Base-by-base conservation (phyloP, 2,113 vertebrate genomes). In the Ciconia stormi region DNA sequence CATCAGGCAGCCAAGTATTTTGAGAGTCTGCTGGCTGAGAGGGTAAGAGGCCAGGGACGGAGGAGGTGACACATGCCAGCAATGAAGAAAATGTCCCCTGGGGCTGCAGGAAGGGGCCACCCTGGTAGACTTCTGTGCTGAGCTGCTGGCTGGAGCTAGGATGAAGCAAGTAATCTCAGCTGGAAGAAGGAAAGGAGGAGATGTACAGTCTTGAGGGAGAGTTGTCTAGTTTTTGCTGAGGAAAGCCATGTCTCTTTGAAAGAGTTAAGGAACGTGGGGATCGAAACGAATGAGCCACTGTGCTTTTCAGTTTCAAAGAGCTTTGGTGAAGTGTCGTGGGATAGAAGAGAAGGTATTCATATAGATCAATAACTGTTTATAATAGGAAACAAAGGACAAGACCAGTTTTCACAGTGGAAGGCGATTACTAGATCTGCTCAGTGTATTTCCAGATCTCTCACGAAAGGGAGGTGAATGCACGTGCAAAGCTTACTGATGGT, bases 121-220 rank as follows among this genome's bases (percentile, higher is more conserved):
- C 27, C 27, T 67, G 19, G 17, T 13, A 56, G 44, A 50, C 4
- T 32, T 61, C 36, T 52, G 34, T 70, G 38, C 30, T 0, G 0
- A 84, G 38, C 14, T 81, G 38, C 36, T 50, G 80, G 21, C n/a
- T 90, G 55, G 32, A 65, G 49, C 16, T 46, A 46, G 82, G 29
- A 77, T 82, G 55, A 63, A 69, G 46, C 32, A 55, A 46, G 6
- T 27, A 10, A 47, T 42, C 16, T 59, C 73, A 65, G 19, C 12
- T 61, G 65, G 36, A 77, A 70, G 56, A 87, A 87, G 55, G 62
- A 81, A 82, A 90, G 34, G 32, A 56, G 5, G 22, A 38, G 21
- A 34, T 4, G 13, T 42, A n/a, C 9, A 82, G 12, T 42, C 65
- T 70, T 65, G 30, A 82, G 53, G 63, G 81, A 77, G 6, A 74